Percentiles rank a stretch among this genome's conserved stretches.
Evolutionary conservation across 2,113 vertebrate species (phyloP).

Genomic region (Maccullochella peelii): DNA sequence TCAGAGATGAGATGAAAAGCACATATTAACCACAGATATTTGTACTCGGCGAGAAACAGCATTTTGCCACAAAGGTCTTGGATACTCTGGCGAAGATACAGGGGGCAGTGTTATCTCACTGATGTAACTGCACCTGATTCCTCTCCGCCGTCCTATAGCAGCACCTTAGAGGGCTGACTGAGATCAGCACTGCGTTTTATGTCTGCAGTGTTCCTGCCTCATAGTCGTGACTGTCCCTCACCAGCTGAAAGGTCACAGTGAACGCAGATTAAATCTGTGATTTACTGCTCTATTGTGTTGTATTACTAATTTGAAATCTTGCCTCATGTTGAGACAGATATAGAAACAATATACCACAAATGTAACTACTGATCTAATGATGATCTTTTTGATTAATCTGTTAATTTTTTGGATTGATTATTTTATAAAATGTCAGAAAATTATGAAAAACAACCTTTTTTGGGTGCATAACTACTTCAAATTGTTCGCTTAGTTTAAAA

Average conservation of each 20-base stretch:
- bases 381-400: neutral
- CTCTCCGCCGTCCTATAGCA: conserved; percentile 39
- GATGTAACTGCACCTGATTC: conserved; percentile 31
- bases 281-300: conserved; percentile 27
- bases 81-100: conserved; percentile 48
- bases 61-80: neutral
- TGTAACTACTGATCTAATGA: neutral
- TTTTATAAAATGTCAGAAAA: neutral
- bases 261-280: conserved; percentile 55
- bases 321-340: neutral
- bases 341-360: neutral
- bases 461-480: neutral
- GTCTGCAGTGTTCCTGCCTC: conserved; percentile 50
- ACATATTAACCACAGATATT: neutral
- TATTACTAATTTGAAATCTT: conserved; percentile 33
- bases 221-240: conserved; percentile 47
- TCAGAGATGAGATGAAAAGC: neutral
- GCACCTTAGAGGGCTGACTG: conserved; percentile 32
- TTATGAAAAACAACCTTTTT: neutral
- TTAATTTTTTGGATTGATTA: neutral
- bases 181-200: conserved; percentile 48
- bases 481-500: neutral
- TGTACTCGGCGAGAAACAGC: neutral
- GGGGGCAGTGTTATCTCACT: conserved; percentile 74
- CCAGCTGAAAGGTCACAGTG: conserved; percentile 57